phyloP scores from a whole-genome alignment of 2,113 vertebrate species.

The Hippocampus mohnikei region DNA sequence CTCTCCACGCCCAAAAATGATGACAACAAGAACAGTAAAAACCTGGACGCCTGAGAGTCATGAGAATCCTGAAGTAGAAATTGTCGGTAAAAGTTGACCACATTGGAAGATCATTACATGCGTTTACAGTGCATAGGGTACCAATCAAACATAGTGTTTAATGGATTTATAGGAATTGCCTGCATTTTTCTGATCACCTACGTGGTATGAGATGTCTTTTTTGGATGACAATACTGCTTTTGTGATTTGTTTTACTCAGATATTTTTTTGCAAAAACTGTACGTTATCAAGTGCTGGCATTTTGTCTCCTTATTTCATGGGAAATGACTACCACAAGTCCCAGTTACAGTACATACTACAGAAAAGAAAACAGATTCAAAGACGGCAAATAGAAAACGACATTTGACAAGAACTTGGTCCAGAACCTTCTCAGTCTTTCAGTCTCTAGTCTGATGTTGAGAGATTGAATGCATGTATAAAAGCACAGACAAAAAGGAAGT shows the following conservation, averaged over 20 bases:
- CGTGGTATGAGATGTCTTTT: conserved; percentile 34
- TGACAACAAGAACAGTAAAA: neutral
- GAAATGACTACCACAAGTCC: conserved; percentile 55
- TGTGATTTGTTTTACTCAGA: conserved; percentile 4
- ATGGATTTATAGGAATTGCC: conserved; percentile 36
- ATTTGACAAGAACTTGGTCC: conserved; percentile 55
- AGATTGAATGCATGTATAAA: conserved; percentile 53
- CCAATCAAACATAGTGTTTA: conserved; percentile 44
- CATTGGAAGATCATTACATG: conserved; percentile 52
- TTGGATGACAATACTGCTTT: conserved; percentile 42
- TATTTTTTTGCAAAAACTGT: conserved; percentile 45
- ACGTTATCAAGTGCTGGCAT: conserved; percentile 61
- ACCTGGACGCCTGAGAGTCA: conserved; percentile 2
- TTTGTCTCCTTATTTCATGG: conserved; percentile 54
- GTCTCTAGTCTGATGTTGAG: conserved; percentile 29
- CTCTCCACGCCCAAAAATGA: conserved; percentile 10
- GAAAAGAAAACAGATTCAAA: conserved; percentile 61
- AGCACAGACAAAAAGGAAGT: conserved; percentile 40
- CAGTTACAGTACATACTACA: conserved; percentile 60
- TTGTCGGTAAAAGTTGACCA: conserved; percentile 8
- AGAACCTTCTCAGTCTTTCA: conserved; percentile 39
- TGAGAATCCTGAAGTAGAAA: neutral
- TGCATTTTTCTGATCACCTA: conserved; percentile 49
- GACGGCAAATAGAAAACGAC: conserved; percentile 63
- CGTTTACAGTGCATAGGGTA: conserved; percentile 63